Evolutionary conservation across 2,797 vertebrate species (phyloP).

Genomic region (Rhinatrema bivittatum): DNA sequence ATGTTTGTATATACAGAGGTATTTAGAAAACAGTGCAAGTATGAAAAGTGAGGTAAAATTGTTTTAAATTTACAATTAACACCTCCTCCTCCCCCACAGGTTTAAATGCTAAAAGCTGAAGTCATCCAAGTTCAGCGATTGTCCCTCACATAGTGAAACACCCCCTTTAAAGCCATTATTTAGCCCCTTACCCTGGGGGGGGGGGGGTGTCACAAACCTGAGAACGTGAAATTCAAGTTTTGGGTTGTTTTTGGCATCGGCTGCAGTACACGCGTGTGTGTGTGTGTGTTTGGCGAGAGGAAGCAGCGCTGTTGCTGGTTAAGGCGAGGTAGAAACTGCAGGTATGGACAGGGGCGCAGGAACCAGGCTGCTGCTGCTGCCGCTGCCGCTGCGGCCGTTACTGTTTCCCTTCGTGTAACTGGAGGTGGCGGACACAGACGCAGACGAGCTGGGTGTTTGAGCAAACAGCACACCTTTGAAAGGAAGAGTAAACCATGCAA

Average conservation of each 20-base stretch:
- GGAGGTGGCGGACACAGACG: slow-evolving; percentile 50
- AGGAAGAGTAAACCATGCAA: too few species aligned
- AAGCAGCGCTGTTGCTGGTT: background rate
- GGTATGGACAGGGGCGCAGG: slow-evolving; percentile 32
- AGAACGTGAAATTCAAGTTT: slow-evolving; percentile 68
- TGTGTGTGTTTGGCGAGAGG: background rate
- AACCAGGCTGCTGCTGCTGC: slow-evolving; percentile 1
- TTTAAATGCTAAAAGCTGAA: too few species aligned
- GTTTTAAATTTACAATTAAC: too few species aligned
- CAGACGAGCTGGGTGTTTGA: slow-evolving; percentile 68
- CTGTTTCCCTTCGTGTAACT: slow-evolving; percentile 56
- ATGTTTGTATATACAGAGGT: too few species aligned
- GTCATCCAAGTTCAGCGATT: too few species aligned
- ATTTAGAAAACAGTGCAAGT: too few species aligned
- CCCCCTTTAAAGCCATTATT: too few species aligned
- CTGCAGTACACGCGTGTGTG: slow-evolving; percentile 44
- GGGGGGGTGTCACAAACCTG: slow-evolving; percentile 61
- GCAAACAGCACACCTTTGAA: slow-evolving; percentile 84
- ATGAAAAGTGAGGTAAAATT: too few species aligned
- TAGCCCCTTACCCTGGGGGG: background rate
- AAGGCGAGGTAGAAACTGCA: slow-evolving; percentile 76
- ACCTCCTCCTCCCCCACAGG: too few species aligned
- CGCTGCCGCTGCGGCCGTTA: slow-evolving; percentile 10
- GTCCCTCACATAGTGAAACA: too few species aligned
- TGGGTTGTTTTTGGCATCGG: slow-evolving; percentile 71